phyloP scores from a whole-genome alignment of 2,113 vertebrate genomes.

The Paramisgurnus dabryanus region DNA sequence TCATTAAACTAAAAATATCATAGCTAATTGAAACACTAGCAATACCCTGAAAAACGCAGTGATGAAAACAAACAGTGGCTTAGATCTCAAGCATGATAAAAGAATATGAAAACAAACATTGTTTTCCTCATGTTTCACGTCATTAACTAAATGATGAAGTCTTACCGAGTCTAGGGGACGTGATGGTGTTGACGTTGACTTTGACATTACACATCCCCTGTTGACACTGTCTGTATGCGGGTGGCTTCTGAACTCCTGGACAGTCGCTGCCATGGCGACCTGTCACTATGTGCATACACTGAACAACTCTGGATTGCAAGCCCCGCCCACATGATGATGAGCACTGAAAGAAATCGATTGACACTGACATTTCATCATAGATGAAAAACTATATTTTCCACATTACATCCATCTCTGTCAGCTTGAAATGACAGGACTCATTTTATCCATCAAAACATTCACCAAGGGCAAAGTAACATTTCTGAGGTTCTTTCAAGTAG shows the following conservation, averaged over 20 bases:
- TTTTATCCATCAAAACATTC: neutral
- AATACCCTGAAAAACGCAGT: too few relatives aligned
- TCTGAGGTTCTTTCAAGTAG: too few relatives aligned
- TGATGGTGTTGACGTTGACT: slow-evolving; percentile 93
- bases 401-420: neutral
- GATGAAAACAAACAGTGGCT: too few relatives aligned
- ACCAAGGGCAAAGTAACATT: neutral
- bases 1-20: too few relatives aligned
- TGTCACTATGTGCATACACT: slow-evolving; percentile 95
- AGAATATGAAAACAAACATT: neutral
- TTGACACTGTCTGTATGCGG: slow-evolving; percentile 89
- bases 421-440: neutral
- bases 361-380: neutral
- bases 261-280: slow-evolving; percentile 94
- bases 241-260: slow-evolving; percentile 77
- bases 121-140: neutral
- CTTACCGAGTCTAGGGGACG: slow-evolving; percentile 93
- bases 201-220: slow-evolving; percentile 86
- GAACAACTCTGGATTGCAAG: slow-evolving; percentile 93
- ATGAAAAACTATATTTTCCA: neutral
- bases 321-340: slow-evolving; percentile 93
- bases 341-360: slow-evolving; percentile 75
- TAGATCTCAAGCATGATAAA: neutral
- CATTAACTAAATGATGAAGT: neutral
- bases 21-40: too few relatives aligned